Percentiles rank a stretch among this genome's conserved stretches.
These are phyloP conservation scores for Oxystoma pomonae DNA, from an alignment of 2,888 invertebrate species.

Conservation along the genomic window DNA sequence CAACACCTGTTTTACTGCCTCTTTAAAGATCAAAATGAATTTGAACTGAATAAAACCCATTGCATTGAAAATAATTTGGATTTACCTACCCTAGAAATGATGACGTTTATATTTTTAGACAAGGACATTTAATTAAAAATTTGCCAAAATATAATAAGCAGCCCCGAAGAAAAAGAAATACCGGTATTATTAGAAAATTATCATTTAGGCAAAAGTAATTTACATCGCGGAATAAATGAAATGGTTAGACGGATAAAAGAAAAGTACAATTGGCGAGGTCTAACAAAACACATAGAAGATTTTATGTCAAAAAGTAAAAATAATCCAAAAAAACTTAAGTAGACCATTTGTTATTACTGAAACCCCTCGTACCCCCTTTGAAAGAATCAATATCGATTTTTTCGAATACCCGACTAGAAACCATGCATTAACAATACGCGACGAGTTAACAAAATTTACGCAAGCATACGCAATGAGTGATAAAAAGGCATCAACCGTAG, in stretches of 20 bases:
- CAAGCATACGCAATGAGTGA: constrained; percentile 1
- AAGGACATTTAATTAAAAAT: constrained; percentile 14
- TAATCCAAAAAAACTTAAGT: background rate
- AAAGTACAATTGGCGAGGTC: constrained; percentile 18
- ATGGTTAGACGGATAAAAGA: constrained; percentile 14
- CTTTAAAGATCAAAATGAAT: constrained; percentile 5
- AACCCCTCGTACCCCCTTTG: constrained; percentile 14
- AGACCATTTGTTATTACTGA: background rate
- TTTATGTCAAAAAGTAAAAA: constrained; percentile 9
- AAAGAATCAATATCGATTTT: constrained; percentile 17
- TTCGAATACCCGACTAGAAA: constrained; percentile 17
- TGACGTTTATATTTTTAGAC: constrained; percentile 12
- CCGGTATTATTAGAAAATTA: constrained; percentile 15
- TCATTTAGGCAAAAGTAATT: constrained; percentile 17
- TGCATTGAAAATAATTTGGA: constrained; percentile 17
- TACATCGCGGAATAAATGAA: constrained; percentile 18
- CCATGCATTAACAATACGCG: constrained; percentile 11
- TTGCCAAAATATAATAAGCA: constrained; percentile 10
- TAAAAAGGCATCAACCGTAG: constrained; percentile 11
- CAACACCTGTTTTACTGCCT: background rate
- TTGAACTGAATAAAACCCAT: constrained; percentile 5
- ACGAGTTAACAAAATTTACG: constrained; percentile 13
- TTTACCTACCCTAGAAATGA: constrained; percentile 13
- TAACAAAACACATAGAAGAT: constrained; percentile 12
- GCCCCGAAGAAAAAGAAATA: constrained; percentile 14